Conservation (phyloP, 2,888 invertebrate genomes). For the Pteria penguin region DNA sequence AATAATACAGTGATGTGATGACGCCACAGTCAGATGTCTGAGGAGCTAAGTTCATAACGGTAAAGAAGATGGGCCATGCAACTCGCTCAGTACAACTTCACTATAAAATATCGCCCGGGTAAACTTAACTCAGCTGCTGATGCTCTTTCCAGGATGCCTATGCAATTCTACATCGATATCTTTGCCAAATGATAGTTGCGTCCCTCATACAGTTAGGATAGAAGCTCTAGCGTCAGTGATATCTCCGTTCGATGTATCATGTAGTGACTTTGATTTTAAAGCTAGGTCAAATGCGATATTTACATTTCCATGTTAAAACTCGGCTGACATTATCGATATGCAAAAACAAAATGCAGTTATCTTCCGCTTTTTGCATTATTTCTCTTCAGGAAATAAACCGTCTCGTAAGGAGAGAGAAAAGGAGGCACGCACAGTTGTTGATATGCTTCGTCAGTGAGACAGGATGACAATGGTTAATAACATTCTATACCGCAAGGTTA, state of each 20-base stretch:
- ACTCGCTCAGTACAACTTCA: neutral
- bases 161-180: neutral
- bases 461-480: constrained; percentile 1
- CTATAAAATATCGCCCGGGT: neutral
- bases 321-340: neutral
- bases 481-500: constrained; percentile 20
- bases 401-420: neutral
- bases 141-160: too few relatives aligned
- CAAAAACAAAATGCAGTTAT: too few relatives aligned
- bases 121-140: constrained; percentile 3
- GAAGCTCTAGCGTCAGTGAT: too few relatives aligned
- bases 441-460: constrained; percentile 5
- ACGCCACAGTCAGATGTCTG: too few relatives aligned
- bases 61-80: too few relatives aligned
- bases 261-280: neutral
- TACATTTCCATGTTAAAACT: neutral
- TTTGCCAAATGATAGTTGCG: neutral
- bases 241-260: too few relatives aligned
- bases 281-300: neutral
- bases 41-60: too few relatives aligned
- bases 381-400: neutral
- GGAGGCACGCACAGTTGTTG: neutral
- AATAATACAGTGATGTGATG: too few relatives aligned
- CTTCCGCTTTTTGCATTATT: neutral
- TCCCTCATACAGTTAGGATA: too few relatives aligned